Percentiles rank a stretch among this genome's conserved stretches.
phyloP scores from a whole-genome alignment of 2,797 vertebrate species.

The Menidia menidia region DNA sequence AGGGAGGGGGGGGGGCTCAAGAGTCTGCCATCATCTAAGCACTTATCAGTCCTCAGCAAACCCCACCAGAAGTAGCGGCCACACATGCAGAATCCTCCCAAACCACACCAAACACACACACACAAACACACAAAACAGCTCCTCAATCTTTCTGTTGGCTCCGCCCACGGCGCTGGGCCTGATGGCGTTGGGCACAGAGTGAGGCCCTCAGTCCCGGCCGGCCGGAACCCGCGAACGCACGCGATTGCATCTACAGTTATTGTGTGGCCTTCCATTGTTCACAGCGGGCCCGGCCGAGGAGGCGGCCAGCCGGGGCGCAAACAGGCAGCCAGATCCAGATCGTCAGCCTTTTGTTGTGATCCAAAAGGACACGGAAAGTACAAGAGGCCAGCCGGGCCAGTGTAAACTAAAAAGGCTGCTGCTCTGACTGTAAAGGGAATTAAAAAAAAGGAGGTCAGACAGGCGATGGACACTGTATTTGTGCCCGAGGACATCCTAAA shows the following conservation, averaged over 20 bases:
- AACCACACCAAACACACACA: conserved; percentile 37
- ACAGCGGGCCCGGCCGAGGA: conserved; percentile 57
- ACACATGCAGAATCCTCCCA: conserved; percentile 44
- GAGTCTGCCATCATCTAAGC: conserved; percentile 21
- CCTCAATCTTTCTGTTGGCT: conserved; percentile 57
- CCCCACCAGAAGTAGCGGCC: conserved; percentile 42
- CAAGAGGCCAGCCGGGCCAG: conserved; percentile 1
- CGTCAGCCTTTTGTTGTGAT: conserved; percentile 77
- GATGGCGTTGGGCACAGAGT: conserved; percentile 64
- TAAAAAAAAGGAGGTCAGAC: not conserved
- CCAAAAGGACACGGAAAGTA: conserved; percentile 57
- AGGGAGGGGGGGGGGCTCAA: not conserved
- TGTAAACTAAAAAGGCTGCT: conserved; percentile 10
- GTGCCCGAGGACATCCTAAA: conserved; percentile 23
- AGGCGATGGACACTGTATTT: too few species aligned
- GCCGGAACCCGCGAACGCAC: conserved; percentile 54
- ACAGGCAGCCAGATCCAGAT: conserved; percentile 70
- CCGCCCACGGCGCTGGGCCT: conserved; percentile 50
- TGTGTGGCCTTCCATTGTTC: conserved; percentile 74
- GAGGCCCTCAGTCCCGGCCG: conserved; percentile 41
- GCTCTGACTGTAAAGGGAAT: not conserved
- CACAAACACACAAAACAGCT: conserved; percentile 23
- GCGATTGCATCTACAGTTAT: conserved; percentile 42
- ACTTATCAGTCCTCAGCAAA: conserved; percentile 4
- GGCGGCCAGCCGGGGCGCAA: conserved; percentile 78